These are phyloP conservation scores for Cyprinodon tularosa DNA, from an alignment of 2,113 vertebrate species.

Conservation along the genomic window DNA sequence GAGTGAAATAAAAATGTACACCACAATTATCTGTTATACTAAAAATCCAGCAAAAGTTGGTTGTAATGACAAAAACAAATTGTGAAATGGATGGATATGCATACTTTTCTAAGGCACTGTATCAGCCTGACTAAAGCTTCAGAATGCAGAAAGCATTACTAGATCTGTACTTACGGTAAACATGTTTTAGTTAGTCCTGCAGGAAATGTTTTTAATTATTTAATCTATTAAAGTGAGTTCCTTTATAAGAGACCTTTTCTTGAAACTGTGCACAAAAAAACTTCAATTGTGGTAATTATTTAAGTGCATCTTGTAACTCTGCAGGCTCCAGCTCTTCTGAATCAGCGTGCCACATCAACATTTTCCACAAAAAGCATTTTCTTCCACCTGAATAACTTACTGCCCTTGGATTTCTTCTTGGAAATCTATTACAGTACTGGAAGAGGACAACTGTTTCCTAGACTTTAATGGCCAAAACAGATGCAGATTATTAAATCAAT, in stretches of 20 bases:
- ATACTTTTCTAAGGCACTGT: not conserved
- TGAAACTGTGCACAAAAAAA: not conserved
- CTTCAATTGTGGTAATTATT: not conserved
- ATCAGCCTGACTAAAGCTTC: not conserved
- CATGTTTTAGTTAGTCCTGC: not conserved
- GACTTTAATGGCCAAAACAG: not conserved
- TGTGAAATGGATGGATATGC: not conserved
- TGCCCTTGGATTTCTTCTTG: constrained; percentile 1
- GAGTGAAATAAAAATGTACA: not conserved
- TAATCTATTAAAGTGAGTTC: not conserved
- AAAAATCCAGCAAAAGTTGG: not conserved
- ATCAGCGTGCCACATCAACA: constrained; percentile 8
- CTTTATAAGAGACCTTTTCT: not conserved
- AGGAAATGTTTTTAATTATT: no score
- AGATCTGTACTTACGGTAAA: not conserved
- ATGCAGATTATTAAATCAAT: not conserved
- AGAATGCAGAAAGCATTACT: not conserved
- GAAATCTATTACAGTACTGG: constrained; percentile 5
- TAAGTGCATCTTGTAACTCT: not conserved
- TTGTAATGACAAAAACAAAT: not conserved
- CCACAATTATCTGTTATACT: not conserved
- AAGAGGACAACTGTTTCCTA: not conserved
- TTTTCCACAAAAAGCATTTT: constrained; percentile 26
- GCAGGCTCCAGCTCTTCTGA: not conserved
- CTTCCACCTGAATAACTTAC: constrained; percentile 47